Percentiles rank a stretch among this genome's conserved stretches.
Evolutionary conservation across 2,888 invertebrate species (phyloP).

Genomic region (Sipunculus nudus): DNA sequence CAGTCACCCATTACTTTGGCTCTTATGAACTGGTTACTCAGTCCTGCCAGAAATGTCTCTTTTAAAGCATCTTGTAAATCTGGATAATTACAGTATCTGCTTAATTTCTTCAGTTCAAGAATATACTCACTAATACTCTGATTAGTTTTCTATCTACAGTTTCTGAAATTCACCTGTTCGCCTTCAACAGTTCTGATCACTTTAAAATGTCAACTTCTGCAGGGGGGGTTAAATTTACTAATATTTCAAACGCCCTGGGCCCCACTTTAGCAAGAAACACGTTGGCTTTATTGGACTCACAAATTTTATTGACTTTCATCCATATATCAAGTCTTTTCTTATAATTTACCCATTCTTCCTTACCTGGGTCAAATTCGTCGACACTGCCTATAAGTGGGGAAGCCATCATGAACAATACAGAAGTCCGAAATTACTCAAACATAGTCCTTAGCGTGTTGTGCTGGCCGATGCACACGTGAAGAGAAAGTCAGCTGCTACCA

Average conservation of each 20-base stretch:
- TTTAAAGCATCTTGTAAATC: not conserved
- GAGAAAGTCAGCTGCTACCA: no score
- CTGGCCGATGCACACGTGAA: no score
- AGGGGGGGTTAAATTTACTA: not conserved
- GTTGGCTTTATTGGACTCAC: not conserved
- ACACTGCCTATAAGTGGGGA: not conserved
- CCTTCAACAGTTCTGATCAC: not conserved
- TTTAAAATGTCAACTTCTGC: not conserved
- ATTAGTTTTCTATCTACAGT: not conserved
- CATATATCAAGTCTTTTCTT: slow-evolving; percentile 5
- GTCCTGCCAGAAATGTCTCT: not conserved
- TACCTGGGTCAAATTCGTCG: not conserved
- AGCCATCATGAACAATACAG: no score
- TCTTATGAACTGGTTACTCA: not conserved
- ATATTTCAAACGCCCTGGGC: not conserved
- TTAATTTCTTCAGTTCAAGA: not conserved
- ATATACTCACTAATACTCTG: not conserved
- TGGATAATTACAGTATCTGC: not conserved
- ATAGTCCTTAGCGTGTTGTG: no score
- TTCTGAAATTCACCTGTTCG: not conserved
- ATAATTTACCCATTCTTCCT: slow-evolving; percentile 11
- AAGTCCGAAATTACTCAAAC: no score
- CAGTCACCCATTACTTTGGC: slow-evolving; percentile 2
- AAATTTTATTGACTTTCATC: not conserved
- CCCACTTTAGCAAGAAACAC: slow-evolving; percentile 6